These are phyloP conservation scores for Melitaea athalia DNA, from an alignment of 2,888 invertebrate species.

Conservation along the genomic window DNA sequence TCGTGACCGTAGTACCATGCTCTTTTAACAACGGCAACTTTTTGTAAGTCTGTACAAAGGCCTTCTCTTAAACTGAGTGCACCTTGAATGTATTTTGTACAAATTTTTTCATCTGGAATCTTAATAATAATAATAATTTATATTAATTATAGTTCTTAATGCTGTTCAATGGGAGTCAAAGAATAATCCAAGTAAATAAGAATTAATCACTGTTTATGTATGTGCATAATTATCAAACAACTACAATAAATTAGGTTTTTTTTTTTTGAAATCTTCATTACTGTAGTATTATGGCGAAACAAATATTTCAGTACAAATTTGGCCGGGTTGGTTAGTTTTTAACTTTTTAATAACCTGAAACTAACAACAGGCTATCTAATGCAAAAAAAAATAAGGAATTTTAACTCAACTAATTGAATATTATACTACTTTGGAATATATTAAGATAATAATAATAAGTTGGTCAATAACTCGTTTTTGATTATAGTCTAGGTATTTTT, in stretches of 20 bases:
- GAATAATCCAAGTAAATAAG: not conserved
- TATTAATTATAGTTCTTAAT: not conserved
- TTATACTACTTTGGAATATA: too few species aligned
- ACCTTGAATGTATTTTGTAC: constrained; percentile 68
- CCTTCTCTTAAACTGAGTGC: constrained; percentile 57
- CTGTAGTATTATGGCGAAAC: too few species aligned
- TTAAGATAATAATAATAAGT: not conserved
- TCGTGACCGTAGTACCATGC: constrained; percentile 71
- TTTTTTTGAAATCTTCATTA: too few species aligned
- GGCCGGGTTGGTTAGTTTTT: too few species aligned
- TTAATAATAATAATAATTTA: constrained; percentile 37
- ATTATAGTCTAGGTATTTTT: too few species aligned
- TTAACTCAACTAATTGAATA: too few species aligned
- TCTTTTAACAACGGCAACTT: constrained; percentile 63
- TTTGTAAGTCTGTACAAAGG: constrained; percentile 59
- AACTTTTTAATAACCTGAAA: too few species aligned
- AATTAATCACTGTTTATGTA: not conserved
- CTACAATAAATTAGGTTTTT: too few species aligned
- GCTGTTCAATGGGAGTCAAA: too few species aligned
- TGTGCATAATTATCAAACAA: not conserved
- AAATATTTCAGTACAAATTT: too few species aligned
- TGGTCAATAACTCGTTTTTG: not conserved
- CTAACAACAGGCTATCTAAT: too few species aligned
- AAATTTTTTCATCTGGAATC: constrained; percentile 70
- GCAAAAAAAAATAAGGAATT: too few species aligned